These are phyloP conservation scores for Rosalia funebris DNA, from an alignment of 2,888 invertebrate genomes.

Conservation along the genomic window DNA sequence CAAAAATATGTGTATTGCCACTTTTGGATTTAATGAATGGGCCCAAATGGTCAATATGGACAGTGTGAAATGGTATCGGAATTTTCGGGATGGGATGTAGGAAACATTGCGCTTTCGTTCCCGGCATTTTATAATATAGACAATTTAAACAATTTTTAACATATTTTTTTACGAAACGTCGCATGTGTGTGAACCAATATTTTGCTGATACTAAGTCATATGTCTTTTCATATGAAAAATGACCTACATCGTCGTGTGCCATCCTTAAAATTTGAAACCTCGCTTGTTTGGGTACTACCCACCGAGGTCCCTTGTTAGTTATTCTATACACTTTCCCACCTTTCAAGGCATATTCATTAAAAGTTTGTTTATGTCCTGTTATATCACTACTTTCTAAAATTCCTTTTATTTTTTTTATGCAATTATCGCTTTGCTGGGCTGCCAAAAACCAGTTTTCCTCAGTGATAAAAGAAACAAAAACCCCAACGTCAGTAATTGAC, in stretches of 20 bases:
- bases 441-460: too few species aligned
- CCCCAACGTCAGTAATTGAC: too few species aligned
- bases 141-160: slow-evolving; percentile 26
- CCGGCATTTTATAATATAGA: slow-evolving; percentile 26
- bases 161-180: slow-evolving; percentile 29
- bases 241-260: neutral
- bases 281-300: neutral
- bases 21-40: slow-evolving; percentile 30
- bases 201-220: neutral
- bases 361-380: too few species aligned
- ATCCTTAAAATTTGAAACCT: neutral
- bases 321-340: neutral
- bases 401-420: too few species aligned
- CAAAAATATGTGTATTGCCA: slow-evolving; percentile 25
- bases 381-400: too few species aligned
- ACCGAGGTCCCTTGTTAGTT: neutral
- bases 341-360: too few species aligned
- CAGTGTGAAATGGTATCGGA: slow-evolving; percentile 35
- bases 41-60: slow-evolving; percentile 33
- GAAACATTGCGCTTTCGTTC: slow-evolving; percentile 27
- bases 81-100: slow-evolving; percentile 33
- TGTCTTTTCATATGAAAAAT: neutral
- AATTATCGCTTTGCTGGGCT: too few species aligned
- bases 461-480: too few species aligned
- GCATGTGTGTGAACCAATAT: neutral